phyloP scores from a whole-genome alignment of 2,888 invertebrate genomes.

The Sesia bembeciformis region DNA sequence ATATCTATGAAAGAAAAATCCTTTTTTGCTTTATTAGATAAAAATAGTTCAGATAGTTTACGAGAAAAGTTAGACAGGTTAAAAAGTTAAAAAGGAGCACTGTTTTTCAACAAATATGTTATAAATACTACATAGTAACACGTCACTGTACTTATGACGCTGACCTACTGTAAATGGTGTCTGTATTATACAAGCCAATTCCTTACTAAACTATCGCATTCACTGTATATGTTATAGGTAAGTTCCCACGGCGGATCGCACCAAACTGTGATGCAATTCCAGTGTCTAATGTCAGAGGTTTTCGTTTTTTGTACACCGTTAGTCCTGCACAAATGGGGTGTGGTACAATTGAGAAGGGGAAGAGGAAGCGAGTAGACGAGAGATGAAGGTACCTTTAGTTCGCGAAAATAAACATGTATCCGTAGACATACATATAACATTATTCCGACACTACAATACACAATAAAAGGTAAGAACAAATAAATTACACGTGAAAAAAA shows the following conservation, averaged over 20 bases:
- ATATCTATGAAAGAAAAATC: too few relatives aligned
- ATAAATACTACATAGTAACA: too few relatives aligned
- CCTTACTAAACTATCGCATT: not conserved
- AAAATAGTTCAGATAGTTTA: too few relatives aligned
- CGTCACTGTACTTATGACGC: not conserved
- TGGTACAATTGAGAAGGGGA: conserved; percentile 13
- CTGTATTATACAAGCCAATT: not conserved
- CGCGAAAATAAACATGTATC: too few relatives aligned
- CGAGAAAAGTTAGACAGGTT: too few relatives aligned
- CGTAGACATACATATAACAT: conserved; percentile 3
- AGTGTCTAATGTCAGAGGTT: conserved; percentile 68
- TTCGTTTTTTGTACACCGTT: conserved; percentile 66
- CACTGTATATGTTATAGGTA: conserved; percentile 41
- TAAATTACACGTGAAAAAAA: too few relatives aligned
- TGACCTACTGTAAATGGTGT: not conserved
- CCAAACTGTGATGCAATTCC: conserved; percentile 64
- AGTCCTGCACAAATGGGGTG: conserved; percentile 37
- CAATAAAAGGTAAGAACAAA: too few relatives aligned
- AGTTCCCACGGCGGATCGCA: conserved; percentile 48
- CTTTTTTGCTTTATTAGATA: too few relatives aligned
- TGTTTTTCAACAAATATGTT: too few relatives aligned
- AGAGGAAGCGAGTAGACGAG: conserved; percentile 3
- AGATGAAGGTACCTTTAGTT: too few relatives aligned
- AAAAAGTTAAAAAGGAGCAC: too few relatives aligned
- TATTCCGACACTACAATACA: too few relatives aligned